A percentile compares a stretch with the other conserved stretches of the same genome.
Evolutionary conservation across 2,797 vertebrate genomes (phyloP).

Genomic region (Siniperca scherzeri): DNA sequence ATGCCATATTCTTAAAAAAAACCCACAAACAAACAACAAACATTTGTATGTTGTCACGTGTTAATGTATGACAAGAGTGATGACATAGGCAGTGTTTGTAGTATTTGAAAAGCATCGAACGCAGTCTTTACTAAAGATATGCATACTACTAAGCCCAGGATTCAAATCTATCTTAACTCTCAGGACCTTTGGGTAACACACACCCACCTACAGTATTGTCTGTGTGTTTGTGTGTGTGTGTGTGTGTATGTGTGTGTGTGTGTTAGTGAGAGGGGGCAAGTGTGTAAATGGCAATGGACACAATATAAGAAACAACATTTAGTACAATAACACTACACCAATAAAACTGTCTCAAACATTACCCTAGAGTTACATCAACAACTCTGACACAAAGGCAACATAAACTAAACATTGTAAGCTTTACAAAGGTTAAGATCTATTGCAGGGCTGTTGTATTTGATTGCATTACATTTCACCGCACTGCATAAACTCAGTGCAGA

Average conservation of each 20-base stretch:
- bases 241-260: background rate
- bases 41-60: background rate
- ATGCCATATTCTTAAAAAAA: background rate
- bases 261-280: background rate
- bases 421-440: slow-evolving; percentile 14
- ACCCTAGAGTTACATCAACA: slow-evolving; percentile 33
- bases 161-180: slow-evolving; percentile 40
- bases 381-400: slow-evolving; percentile 27
- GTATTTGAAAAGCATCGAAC: slow-evolving; percentile 2
- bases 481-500: slow-evolving; percentile 9
- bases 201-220: slow-evolving; percentile 24
- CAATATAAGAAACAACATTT: slow-evolving; percentile 7
- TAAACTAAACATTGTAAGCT: background rate
- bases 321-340: background rate
- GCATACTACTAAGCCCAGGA: slow-evolving; percentile 19
- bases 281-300: slow-evolving; percentile 13
- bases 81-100: slow-evolving; percentile 3
- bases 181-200: slow-evolving; percentile 27
- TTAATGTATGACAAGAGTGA: background rate
- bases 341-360: background rate
- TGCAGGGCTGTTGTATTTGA: background rate
- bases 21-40: background rate
- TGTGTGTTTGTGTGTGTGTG: background rate
- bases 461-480: slow-evolving; percentile 22
- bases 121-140: slow-evolving; percentile 14